phyloP scores from a whole-genome alignment of 1,140 invertebrate genomes.

The Chrysomallon squamiferum region DNA sequence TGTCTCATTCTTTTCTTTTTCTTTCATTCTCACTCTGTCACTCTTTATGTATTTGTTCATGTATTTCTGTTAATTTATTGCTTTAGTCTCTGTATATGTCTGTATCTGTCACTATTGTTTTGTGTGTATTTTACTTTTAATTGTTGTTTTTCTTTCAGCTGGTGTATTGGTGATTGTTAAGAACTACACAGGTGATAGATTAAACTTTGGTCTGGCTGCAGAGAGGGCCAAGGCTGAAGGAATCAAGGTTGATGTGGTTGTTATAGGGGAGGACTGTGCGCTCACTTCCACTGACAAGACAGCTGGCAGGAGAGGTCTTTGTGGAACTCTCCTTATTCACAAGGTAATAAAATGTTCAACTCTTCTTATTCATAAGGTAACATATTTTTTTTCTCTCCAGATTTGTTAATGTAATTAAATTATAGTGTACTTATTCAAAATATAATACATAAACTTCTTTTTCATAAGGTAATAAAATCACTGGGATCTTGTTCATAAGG shows the following conservation, averaged over 20 bases:
- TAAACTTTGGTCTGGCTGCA: constrained; percentile 85
- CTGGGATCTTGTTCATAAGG: too few relatives aligned
- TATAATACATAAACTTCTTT: too few relatives aligned
- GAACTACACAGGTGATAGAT: constrained; percentile 87
- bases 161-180: constrained; percentile 78
- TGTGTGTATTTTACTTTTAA: too few relatives aligned
- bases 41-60: too few relatives aligned
- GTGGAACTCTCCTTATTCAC: constrained; percentile 75
- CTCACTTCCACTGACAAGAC: constrained; percentile 64
- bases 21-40: too few relatives aligned
- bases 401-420: too few relatives aligned
- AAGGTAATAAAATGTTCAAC: constrained; percentile 69
- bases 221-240: constrained; percentile 74
- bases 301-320: constrained; percentile 76
- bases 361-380: not conserved
- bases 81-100: too few relatives aligned
- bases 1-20: too few relatives aligned
- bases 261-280: constrained; percentile 79
- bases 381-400: not conserved
- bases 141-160: constrained; percentile 58
- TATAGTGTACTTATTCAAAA: too few relatives aligned
- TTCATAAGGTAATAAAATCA: too few relatives aligned
- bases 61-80: too few relatives aligned
- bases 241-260: constrained; percentile 72
- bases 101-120: too few relatives aligned